phyloP scores from a whole-genome alignment of 35 echinoderm and acorn worm genomes.

The Patiria miniata region DNA sequence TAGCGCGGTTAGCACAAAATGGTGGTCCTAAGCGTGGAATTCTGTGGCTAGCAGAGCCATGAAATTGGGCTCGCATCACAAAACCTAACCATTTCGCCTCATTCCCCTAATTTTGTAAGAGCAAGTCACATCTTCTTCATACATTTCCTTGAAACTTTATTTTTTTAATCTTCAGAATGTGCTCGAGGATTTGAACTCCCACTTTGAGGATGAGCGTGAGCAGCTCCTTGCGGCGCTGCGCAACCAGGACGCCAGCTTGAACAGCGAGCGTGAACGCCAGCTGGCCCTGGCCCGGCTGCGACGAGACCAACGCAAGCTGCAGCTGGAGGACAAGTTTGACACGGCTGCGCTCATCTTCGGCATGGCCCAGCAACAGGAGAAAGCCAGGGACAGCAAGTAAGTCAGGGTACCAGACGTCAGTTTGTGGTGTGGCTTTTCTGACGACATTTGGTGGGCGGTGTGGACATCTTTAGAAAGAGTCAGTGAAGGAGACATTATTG shows the following conservation, averaged over 20 bases:
- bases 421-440: no score
- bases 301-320: constrained; percentile 80
- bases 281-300: constrained; percentile 81
- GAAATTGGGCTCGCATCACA: no score
- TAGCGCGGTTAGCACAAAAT: no score
- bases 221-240: constrained; percentile 73
- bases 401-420: neutral
- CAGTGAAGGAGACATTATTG: no score
- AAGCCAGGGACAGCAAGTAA: constrained; percentile 68
- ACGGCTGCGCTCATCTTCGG: constrained; percentile 86
- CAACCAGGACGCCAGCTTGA: constrained; percentile 56
- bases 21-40: no score
- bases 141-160: no score
- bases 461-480: no score
- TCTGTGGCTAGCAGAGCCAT: no score
- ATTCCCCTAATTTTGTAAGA: no score
- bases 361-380: constrained; percentile 84
- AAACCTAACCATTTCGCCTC: no score
- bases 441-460: no score
- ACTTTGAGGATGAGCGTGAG: constrained; percentile 97
- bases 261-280: constrained; percentile 79
- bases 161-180: constrained; percentile 67
- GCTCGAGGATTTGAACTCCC: constrained; percentile 79
- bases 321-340: constrained; percentile 86
- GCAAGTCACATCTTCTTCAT: no score